These are phyloP conservation scores for Hemithea aestivaria DNA, from an alignment of 2,888 invertebrate species.

Conservation along the genomic window DNA sequence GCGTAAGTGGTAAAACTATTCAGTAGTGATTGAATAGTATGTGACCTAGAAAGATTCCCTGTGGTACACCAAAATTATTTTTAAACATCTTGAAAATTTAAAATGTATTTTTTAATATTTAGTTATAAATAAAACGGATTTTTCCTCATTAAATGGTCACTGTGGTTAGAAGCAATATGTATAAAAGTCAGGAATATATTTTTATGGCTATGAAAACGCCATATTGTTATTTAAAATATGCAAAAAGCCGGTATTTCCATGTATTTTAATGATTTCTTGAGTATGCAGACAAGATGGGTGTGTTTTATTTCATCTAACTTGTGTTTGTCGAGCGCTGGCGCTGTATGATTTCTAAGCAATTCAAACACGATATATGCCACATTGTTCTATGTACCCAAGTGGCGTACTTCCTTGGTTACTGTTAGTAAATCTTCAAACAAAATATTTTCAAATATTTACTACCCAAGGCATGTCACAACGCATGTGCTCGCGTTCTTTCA, in stretches of 20 bases:
- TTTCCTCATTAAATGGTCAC: no score
- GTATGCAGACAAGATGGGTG: constrained; percentile 2
- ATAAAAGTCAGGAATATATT: no score
- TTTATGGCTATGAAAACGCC: constrained; percentile 8
- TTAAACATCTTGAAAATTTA: not conserved
- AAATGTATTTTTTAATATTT: no score
- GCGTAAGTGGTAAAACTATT: not conserved
- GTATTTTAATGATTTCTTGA: constrained; percentile 21
- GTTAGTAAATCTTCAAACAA: constrained; percentile 54
- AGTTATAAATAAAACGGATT: no score
- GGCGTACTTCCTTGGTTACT: constrained; percentile 52
- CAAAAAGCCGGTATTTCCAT: constrained; percentile 22
- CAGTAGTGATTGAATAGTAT: not conserved
- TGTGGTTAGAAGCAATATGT: no score
- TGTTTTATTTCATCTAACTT: constrained; percentile 2
- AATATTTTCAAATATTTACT: constrained; percentile 58
- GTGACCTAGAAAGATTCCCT: constrained; percentile 3
- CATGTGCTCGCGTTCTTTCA: constrained; percentile 40
- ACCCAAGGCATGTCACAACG: constrained; percentile 40
- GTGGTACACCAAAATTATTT: not conserved
- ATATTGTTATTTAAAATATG: constrained; percentile 12
- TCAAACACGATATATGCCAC: constrained; percentile 13
- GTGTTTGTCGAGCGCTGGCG: constrained; percentile 7
- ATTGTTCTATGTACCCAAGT: constrained; percentile 39
- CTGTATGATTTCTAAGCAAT: constrained; percentile 22